These are phyloP conservation scores for Tragopan temminckii DNA, from an alignment of 2,797 vertebrate genomes.

Conservation along the genomic window DNA sequence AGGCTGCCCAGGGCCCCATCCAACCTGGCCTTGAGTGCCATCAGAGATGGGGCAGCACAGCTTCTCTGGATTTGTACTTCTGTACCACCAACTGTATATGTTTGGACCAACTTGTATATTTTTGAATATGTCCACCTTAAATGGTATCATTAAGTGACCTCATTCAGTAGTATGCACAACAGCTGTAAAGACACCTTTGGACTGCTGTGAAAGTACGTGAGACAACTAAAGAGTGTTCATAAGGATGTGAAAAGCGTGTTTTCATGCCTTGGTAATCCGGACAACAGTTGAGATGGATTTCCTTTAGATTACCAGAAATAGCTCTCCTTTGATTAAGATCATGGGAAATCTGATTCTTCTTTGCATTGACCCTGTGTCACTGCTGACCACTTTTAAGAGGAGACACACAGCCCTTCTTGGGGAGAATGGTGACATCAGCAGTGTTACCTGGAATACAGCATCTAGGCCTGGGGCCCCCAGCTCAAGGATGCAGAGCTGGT, in stretches of 20 bases:
- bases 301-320: not conserved
- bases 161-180: not conserved
- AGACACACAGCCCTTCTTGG: rapidly evolving
- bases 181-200: not conserved
- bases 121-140: not conserved
- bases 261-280: not conserved
- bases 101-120: not conserved
- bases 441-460: not conserved
- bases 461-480: no score
- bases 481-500: no score
- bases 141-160: rapidly evolving
- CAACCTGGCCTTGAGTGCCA: no score
- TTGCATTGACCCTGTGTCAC: not conserved
- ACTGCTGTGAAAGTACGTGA: not conserved
- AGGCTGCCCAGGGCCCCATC: no score
- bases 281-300: conserved; percentile 32
- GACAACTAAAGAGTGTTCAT: not conserved
- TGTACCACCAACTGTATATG: not conserved
- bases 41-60: no score
- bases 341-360: not conserved
- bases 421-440: not conserved
- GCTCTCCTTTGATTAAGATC: not conserved
- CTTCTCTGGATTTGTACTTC: no score
- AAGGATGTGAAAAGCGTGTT: not conserved
- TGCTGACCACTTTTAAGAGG: not conserved